Evolutionary conservation across 2,113 vertebrate genomes (phyloP), one percentile per base, ranked within the genome.

Genomic region (Numenius arquata): DNA sequence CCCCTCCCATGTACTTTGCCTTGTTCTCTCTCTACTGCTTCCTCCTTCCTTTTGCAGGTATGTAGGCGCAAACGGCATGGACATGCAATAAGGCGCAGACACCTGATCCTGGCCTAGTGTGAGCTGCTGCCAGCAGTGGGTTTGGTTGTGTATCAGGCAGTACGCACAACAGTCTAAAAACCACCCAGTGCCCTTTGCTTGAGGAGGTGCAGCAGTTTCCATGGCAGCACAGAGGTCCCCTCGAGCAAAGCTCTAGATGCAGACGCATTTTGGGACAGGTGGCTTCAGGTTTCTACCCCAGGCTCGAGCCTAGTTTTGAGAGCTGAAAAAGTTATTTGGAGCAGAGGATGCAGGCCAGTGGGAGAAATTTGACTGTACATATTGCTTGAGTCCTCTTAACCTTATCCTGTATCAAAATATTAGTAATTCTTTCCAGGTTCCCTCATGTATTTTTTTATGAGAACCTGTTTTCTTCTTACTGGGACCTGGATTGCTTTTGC

Each of bases 21-120:
- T 52, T 21, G 62, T 65, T 93, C 77, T 85, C 19, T 40, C 12
- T 53, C 32, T 83, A 5, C 27, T 21, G 4, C 18, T 80, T 71
- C 32, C 21, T 19, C 38, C 18, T 38, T 34, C 56, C 67, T 61
- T 10, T 43, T 18, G 21, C 34, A 19, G 23, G 8, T 23, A 11
- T 8, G 10, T 9, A 2, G 11, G 11, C 20, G 15, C 17, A 29
- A 18, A 55, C 0, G 2, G 61, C 12, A 9, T 3, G 15, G 40
- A 13, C 5, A 0, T 10, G 5, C 17, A 23, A 11, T 11, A 15
- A 45, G 9, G 32, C 16, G 48, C 53, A 36, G 70, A 30, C 13
- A 6, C 43, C 55, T 73, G 52, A 62, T 70, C 41, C 40, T 59
- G 40, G 38, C n/a, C 30, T 36, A 2, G 5, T 8, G 15, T 25